A percentile compares a stretch with the other conserved stretches of the same genome.
These are phyloP conservation scores for Steromphala cineraria DNA, from an alignment of 2,888 invertebrate genomes.

Conservation along the genomic window DNA sequence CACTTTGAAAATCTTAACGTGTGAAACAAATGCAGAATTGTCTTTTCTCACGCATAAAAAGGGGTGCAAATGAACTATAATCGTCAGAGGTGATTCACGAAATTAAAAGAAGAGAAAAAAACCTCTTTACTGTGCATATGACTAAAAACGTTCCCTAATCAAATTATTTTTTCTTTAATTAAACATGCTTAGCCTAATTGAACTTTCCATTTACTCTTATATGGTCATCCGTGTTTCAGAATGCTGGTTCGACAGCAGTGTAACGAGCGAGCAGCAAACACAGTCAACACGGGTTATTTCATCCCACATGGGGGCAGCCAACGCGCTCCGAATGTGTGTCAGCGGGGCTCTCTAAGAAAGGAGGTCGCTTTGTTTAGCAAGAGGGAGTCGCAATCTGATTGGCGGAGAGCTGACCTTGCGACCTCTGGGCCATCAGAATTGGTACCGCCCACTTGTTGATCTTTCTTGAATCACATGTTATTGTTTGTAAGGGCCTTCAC, in stretches of 20 bases:
- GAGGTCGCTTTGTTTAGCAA: neutral
- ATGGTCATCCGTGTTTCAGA: neutral
- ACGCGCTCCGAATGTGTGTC: neutral
- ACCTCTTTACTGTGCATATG: too few species aligned
- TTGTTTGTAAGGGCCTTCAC: neutral
- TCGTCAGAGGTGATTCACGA: too few species aligned
- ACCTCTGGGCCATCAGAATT: neutral
- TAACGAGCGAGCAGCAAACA: neutral
- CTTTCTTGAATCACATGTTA: neutral
- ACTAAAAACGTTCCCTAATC: too few species aligned
- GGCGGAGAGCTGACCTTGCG: neutral
- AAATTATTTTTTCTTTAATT: too few species aligned
- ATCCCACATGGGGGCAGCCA: neutral
- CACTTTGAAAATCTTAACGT: too few species aligned
- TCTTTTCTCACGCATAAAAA: too few species aligned
- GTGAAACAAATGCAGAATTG: too few species aligned
- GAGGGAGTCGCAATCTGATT: neutral
- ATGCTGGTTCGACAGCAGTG: neutral
- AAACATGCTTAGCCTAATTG: too few species aligned
- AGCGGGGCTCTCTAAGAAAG: too few species aligned
- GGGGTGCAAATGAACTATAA: too few species aligned
- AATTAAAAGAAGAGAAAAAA: too few species aligned
- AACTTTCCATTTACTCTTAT: too few species aligned
- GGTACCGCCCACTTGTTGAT: neutral
- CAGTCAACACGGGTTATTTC: neutral